Percentiles rank a stretch among this genome's conserved stretches.
phyloP scores from a whole-genome alignment of 2,888 invertebrate genomes.

The Tipula confusa region DNA sequence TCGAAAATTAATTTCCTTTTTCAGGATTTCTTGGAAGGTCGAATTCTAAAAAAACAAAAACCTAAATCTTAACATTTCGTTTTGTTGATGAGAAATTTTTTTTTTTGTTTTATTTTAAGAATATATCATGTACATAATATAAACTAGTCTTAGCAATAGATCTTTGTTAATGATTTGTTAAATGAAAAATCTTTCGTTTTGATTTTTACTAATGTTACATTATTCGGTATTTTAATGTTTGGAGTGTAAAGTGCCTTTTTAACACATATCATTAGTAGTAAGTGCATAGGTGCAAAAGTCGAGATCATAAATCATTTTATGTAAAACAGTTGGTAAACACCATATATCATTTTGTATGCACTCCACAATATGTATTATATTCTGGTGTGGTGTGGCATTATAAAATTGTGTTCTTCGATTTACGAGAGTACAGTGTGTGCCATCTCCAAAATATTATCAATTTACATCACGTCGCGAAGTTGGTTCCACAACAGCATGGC shows the following conservation, averaged over 20 bases:
- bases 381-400: neutral
- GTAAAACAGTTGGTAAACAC: neutral
- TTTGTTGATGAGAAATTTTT: neutral
- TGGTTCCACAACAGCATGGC: neutral
- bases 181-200: neutral
- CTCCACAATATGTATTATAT: neutral
- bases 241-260: neutral
- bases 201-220: no score
- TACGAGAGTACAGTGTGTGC: neutral
- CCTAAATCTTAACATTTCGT: neutral
- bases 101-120: neutral
- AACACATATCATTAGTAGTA: neutral
- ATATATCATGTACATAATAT: neutral
- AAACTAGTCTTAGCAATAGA: neutral
- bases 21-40: conserved; percentile 20
- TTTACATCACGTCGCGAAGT: neutral
- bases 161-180: neutral
- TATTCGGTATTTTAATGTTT: neutral
- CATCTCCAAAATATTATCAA: neutral
- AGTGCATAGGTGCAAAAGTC: neutral
- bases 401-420: neutral
- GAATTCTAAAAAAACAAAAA: neutral
- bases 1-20: neutral
- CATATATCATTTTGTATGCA: neutral
- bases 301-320: neutral